Conservation (phyloP, 2,113 vertebrate species). For the Vulpes ferrilata region DNA sequence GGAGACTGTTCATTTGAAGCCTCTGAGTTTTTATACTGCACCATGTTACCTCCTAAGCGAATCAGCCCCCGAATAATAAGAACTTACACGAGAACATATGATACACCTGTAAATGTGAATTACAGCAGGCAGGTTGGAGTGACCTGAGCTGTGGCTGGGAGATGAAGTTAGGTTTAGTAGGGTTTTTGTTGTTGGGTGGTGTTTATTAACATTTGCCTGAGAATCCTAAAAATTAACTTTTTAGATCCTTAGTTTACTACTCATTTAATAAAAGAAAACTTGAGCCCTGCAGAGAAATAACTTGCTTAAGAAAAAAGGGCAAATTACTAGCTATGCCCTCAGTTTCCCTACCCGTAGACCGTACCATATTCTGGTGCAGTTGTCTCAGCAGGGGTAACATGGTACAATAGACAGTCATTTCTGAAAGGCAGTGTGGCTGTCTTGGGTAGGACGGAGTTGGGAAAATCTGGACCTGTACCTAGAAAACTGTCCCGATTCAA, state of each 20-base stretch:
- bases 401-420: background rate
- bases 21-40: background rate
- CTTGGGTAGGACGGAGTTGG: background rate
- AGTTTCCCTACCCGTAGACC: background rate
- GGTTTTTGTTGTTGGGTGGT: background rate
- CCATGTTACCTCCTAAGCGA: background rate
- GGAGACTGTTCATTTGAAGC: background rate
- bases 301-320: background rate
- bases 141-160: background rate
- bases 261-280: background rate
- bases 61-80: background rate
- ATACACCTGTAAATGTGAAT: background rate
- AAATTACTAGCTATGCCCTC: background rate
- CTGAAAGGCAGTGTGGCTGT: background rate
- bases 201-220: constrained; percentile 36
- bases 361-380: background rate
- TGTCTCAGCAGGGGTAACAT: background rate
- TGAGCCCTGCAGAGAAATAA: background rate
- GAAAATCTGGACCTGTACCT: background rate
- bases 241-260: background rate
- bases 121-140: background rate
- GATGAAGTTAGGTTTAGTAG: background rate
- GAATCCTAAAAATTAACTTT: constrained; percentile 24
- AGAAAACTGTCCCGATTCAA: background rate
- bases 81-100: background rate